Percentiles rank a stretch among this genome's conserved stretches.
phyloP scores from a whole-genome alignment of 2,113 vertebrate species.

The Microtus montanus region DNA sequence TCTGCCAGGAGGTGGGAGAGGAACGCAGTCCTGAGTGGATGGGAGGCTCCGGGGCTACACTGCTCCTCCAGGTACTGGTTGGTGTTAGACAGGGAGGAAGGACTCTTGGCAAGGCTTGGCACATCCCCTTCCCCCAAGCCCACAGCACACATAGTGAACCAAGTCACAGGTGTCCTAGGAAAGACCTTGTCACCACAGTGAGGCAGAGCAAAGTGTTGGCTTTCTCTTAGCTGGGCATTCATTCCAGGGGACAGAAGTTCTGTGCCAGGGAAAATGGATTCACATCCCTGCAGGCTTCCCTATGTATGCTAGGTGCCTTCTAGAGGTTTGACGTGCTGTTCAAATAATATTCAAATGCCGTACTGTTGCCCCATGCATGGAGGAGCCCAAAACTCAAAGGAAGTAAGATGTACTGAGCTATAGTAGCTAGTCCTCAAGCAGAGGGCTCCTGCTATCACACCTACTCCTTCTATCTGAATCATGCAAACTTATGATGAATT shows the following conservation, averaged over 20 bases:
- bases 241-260: not conserved
- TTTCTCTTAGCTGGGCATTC: not conserved
- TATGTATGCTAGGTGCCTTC: not conserved
- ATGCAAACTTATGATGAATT: not conserved
- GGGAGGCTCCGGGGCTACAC: not conserved
- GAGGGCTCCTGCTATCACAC: too few species aligned
- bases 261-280: not conserved
- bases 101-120: not conserved
- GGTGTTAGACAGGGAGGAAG: not conserved
- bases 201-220: not conserved
- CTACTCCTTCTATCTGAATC: not conserved
- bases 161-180: not conserved
- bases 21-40: rapidly evolving
- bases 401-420: not conserved
- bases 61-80: not conserved
- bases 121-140: not conserved
- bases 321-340: rapidly evolving
- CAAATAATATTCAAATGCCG: too few species aligned
- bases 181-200: not conserved
- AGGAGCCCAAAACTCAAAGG: not conserved
- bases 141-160: rapidly evolving
- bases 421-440: not conserved
- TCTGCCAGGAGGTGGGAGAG: not conserved
- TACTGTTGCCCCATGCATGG: too few species aligned
- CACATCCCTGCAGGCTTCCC: not conserved